Evolutionary conservation across 2,888 invertebrate genomes (phyloP), one percentile per base, ranked within the genome.

Genomic region (Philaethria dido): DNA sequence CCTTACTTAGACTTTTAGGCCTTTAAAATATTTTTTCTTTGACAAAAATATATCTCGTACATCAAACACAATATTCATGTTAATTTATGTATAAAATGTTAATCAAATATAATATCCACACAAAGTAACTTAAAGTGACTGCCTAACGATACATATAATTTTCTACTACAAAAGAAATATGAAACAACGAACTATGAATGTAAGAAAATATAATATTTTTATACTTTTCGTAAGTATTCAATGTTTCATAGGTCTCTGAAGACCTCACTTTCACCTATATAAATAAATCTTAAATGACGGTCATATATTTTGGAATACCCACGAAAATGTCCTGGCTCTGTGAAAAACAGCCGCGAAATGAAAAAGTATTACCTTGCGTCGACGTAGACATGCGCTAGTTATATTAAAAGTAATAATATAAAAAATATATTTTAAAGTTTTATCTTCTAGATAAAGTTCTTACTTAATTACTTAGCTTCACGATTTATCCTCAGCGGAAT

Each of bases 291-390:
- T 69, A 65, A 70, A 65, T 57, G 70, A 66, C 18, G 25, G 68
- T 67, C 57, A 72, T 72, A 72, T 73, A 73, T 73, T 70, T 68
- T 52, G 68, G 68, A 69, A 67, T 69, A 69, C 66, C 62, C 64
- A 52, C 65, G 67, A 68, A 73, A 73, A 72, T 69, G 72, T 69
- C 69, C 60, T 66, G 47, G 68, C 64, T 60, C 68, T 57, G 70
- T 70, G 72, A 73, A 69, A 69, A 73, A 73, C 70, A 66, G 69
- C 69, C 69, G 66, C 64, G 63, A 70, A 73, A 73, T 72, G 73
- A 72, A 72, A 66, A 73, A 70, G 70, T 72, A 73, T 73, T 66
- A 62, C 73, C 72, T 64, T 63, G 14, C 47, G 54, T 25, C 14
- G 16, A 20, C 60, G 67, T 54, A 71, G 62, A 66, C 69, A 20